Evolutionary conservation across 2,113 vertebrate species (phyloP), one percentile per base, ranked within the genome.

Genomic region (Galeopterus variegatus): DNA sequence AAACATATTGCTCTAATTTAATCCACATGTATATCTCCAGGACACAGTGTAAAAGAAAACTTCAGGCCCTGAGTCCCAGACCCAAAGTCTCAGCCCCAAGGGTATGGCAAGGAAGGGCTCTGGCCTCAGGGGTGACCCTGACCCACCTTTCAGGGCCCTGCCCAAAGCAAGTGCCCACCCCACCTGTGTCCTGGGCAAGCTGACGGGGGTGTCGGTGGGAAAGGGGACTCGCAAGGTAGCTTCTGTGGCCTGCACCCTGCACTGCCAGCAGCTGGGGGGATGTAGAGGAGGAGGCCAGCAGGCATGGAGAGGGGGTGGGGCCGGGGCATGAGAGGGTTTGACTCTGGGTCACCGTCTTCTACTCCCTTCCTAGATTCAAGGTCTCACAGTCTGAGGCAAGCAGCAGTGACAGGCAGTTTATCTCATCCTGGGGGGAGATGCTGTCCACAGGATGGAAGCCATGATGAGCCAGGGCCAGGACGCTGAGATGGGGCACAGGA

Each of bases 1-100:
- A 97, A 97, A 96, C 96, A 96, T 96, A 97, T 97, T 97, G 95
- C 94, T 93, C 96, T 98, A 97, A 98, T 97, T 94, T 77, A 94
- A 92, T 45, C 95, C 97, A 97, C 93, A 97, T 97, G 97, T 94
- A 79, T 60, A 77, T 77, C 83, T 69, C 45, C 45, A 26, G 80
- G 93, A 81, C 60, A 8, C 48, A 82, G 52, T 87, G 82, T 76
- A 4, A 95, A 84, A 92, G 89, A 70, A 95, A 96, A 94, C 58
- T 67, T 77, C 18, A 70, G 62, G 95, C 73, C 76, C 67, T 12
- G 72, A 60, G 41, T 79, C 41, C 60, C 33, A 91, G 92, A 23
- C 21, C 31, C 48, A 50, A 58, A 73, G 70, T 56, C 58, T 85
- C 41, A n/a, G 83, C 69, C 76, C 41, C 1, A 9, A 13, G 36